These are phyloP conservation scores for Phortica okadai DNA, from an alignment of 2,888 invertebrate species.

Conservation along the genomic window DNA sequence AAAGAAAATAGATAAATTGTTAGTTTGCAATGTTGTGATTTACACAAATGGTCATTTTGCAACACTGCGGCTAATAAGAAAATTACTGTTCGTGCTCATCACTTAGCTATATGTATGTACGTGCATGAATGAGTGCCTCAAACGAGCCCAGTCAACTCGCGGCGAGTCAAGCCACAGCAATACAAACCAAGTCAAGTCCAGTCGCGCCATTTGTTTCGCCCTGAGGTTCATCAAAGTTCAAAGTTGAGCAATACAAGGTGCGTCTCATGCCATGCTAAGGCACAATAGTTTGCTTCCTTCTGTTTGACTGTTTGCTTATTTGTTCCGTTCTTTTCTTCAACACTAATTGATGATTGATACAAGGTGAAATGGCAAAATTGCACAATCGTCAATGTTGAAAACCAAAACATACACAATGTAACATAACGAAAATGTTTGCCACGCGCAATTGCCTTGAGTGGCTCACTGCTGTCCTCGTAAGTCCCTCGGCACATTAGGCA, in stretches of 20 bases:
- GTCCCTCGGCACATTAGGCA: background rate
- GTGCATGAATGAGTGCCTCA: too few relatives aligned
- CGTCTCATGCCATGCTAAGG: background rate
- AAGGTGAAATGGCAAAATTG: background rate
- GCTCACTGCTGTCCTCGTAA: slow-evolving; percentile 12
- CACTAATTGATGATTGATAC: slow-evolving; percentile 55
- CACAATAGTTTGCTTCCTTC: background rate
- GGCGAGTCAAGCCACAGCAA: background rate
- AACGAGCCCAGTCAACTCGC: background rate
- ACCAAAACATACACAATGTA: background rate
- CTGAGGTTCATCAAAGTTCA: too few relatives aligned
- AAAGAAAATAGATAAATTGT: background rate
- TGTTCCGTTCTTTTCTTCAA: background rate
- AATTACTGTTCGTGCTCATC: slow-evolving; percentile 4
- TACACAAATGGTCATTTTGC: background rate
- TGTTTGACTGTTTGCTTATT: background rate
- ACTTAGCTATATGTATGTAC: background rate
- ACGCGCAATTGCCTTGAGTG: slow-evolving; percentile 66
- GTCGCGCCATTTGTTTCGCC: background rate
- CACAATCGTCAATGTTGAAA: background rate
- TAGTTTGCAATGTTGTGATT: background rate
- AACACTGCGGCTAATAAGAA: slow-evolving; percentile 4
- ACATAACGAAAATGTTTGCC: slow-evolving; percentile 45
- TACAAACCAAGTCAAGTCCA: background rate
- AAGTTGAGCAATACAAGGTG: background rate